phyloP scores from a whole-genome alignment of 2,113 vertebrate genomes.

The Hoplias malabaricus region DNA sequence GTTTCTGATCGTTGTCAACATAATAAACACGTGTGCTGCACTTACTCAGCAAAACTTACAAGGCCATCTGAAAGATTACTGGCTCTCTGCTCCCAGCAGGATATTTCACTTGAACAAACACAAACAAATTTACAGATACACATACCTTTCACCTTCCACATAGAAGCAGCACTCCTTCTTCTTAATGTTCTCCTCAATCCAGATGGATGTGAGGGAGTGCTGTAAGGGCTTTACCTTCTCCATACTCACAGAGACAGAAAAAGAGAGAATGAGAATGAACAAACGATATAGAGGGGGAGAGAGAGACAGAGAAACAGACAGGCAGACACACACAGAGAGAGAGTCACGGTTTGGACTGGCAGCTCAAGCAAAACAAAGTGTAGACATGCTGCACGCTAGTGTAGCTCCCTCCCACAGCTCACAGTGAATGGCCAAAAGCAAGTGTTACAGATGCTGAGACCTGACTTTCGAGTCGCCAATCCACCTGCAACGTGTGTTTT shows the following conservation, averaged over 20 bases:
- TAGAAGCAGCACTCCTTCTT: constrained; percentile 88
- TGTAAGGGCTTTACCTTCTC: constrained; percentile 56
- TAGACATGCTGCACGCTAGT: constrained; percentile 1
- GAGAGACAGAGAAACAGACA: background rate
- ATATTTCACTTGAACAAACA: background rate
- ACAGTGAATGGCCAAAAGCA: background rate
- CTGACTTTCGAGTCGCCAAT: too few species aligned
- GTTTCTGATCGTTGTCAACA: too few species aligned
- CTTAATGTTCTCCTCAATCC: constrained; percentile 82
- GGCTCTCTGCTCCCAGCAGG: background rate
- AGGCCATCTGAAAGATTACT: background rate
- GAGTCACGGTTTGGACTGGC: too few species aligned
- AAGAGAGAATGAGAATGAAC: background rate
- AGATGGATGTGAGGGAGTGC: constrained; percentile 58
- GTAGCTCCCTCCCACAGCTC: constrained; percentile 50
- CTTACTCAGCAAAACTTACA: too few species aligned
- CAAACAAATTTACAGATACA: background rate
- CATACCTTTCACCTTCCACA: constrained; percentile 69
- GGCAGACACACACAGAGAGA: too few species aligned
- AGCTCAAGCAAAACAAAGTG: background rate
- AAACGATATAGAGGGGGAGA: constrained; percentile 18
- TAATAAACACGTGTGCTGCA: too few species aligned
- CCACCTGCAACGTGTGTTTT: too few species aligned
- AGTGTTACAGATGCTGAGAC: too few species aligned
- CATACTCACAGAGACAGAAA: constrained; percentile 47